Percentiles rank a stretch among this genome's conserved stretches.
phyloP scores from a whole-genome alignment of 2,888 invertebrate genomes.

The Mechanitis messenoides region DNA sequence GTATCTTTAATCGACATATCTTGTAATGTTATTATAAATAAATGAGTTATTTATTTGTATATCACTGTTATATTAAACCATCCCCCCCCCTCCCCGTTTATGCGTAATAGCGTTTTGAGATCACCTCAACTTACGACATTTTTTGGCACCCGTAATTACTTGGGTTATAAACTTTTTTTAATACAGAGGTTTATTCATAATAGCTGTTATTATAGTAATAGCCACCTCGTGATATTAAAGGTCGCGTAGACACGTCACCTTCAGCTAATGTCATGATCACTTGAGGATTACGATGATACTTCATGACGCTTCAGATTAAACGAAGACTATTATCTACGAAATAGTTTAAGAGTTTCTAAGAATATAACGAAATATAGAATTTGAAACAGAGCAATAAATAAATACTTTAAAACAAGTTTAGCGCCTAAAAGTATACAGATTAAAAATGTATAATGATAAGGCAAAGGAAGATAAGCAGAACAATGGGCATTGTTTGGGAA shows the following conservation, averaged over 20 bases:
- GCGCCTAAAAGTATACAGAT: constrained; percentile 8
- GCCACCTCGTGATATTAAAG: constrained; percentile 14
- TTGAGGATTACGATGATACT: too few species aligned
- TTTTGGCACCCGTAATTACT: too few species aligned
- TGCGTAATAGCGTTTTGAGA: not conserved
- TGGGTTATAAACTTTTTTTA: constrained; percentile 19
- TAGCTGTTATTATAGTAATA: too few species aligned
- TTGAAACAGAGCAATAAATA: not conserved
- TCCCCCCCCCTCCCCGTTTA: too few species aligned
- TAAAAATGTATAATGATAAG: constrained; percentile 10
- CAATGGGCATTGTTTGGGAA: constrained; percentile 25
- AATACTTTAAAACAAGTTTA: not conserved
- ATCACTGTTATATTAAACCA: too few species aligned
- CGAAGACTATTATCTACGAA: not conserved
- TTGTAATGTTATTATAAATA: too few species aligned
- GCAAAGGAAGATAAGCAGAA: constrained; percentile 13
- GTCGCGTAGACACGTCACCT: not conserved
- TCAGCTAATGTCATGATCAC: not conserved
- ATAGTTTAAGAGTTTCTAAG: not conserved
- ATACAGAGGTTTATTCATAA: constrained; percentile 5
- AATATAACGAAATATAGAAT: not conserved
- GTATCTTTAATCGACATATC: too few species aligned
- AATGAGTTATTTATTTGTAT: too few species aligned
- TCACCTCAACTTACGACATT: not conserved
- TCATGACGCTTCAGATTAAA: too few species aligned